Conservation (phyloP, 1,140 invertebrate species). For the Idris sp. region DNA sequence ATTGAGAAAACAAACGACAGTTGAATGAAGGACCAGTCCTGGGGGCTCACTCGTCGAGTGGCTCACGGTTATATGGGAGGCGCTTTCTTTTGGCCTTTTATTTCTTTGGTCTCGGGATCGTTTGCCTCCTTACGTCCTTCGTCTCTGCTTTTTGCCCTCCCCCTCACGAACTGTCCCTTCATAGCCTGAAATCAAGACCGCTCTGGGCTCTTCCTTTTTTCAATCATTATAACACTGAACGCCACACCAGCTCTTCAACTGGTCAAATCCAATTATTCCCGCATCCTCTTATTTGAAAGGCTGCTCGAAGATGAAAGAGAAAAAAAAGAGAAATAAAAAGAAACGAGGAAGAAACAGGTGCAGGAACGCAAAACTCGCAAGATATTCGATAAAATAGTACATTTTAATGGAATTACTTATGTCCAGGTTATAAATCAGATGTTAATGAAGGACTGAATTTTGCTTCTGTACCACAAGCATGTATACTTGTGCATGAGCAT, state of each 20-base stretch:
- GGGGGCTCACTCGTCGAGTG: constrained; percentile 42
- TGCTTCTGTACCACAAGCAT: background rate
- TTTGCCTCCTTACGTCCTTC: constrained; percentile 19
- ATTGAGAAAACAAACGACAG: constrained; percentile 66
- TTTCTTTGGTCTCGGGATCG: constrained; percentile 53
- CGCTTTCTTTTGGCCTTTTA: constrained; percentile 51
- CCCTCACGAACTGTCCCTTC: constrained; percentile 43
- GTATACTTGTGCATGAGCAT: background rate
- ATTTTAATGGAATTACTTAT: constrained; percentile 33
- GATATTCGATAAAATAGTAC: constrained; percentile 17
- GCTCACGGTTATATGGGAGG: constrained; percentile 50
- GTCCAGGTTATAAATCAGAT: constrained; percentile 33
- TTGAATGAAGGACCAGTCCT: constrained; percentile 63
- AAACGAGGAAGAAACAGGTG: constrained; percentile 1
- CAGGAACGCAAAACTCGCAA: constrained; percentile 6
- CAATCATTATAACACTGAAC: constrained; percentile 61
- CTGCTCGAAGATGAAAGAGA: constrained; percentile 18
- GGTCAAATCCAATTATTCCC: constrained; percentile 67
- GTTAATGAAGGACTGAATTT: constrained; percentile 17
- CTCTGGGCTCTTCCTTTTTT: constrained; percentile 44
- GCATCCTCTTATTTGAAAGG: constrained; percentile 52
- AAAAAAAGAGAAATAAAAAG: background rate
- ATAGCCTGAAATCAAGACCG: constrained; percentile 62
- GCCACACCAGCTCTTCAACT: constrained; percentile 51
- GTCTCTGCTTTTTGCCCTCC: constrained; percentile 1